These are phyloP conservation scores for Tetragonula clypearis DNA, from an alignment of 1,140 invertebrate genomes.

Conservation along the genomic window DNA sequence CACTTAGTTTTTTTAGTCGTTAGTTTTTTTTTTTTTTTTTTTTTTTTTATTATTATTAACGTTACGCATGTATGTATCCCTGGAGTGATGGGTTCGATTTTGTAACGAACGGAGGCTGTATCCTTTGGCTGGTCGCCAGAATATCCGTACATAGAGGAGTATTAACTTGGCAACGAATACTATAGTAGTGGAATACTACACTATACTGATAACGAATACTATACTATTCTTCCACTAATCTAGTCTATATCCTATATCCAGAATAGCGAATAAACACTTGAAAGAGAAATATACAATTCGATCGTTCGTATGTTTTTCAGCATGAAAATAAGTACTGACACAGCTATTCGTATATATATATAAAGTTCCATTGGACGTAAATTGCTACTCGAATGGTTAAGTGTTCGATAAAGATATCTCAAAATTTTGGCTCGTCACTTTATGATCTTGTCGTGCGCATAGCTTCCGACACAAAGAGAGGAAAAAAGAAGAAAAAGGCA, in stretches of 20 bases:
- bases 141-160: too few relatives aligned
- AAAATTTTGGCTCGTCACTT: not conserved
- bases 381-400: not conserved
- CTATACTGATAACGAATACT: too few relatives aligned
- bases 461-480: not conserved
- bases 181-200: not conserved
- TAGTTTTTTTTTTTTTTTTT: too few relatives aligned
- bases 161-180: not conserved
- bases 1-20: too few relatives aligned
- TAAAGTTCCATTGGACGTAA: not conserved
- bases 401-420: not conserved
- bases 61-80: not conserved
- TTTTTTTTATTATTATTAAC: too few relatives aligned
- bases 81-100: not conserved
- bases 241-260: too few relatives aligned
- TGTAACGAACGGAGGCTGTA: not conserved
- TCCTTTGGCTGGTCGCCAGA: not conserved
- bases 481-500: not conserved
- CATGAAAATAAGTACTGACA: not conserved
- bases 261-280: not conserved
- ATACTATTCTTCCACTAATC: too few relatives aligned
- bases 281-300: not conserved
- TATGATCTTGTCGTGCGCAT: not conserved
- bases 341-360: not conserved
- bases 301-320: not conserved